Evolutionary conservation across 2,797 vertebrate species (phyloP), one percentile per base, ranked within the genome.

Genomic region (Uromys caudimaculatus): DNA sequence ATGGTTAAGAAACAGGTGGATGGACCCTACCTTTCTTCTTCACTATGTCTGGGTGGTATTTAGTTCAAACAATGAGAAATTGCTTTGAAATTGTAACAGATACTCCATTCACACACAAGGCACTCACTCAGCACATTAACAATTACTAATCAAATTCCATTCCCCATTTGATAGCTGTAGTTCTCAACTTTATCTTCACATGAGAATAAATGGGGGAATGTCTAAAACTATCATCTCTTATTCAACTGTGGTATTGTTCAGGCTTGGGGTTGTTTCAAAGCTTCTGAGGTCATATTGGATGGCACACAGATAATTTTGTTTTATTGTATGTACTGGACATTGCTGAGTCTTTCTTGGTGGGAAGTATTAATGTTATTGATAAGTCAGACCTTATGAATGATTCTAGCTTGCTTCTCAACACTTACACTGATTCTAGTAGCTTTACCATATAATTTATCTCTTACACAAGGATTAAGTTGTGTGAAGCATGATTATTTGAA

Each of bases 51-150:
- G 27, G 1, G 7, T 89, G 35, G 9, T 1, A 32, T 86, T 60
- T 60, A 83, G 69, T 78, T 93, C 19, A 83, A 82, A 81, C 54
- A 78, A 60, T 86, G 82, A 87, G 17, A 89, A 93, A 71, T 54
- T 35, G 12, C 11, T 91, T 89, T 88, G 6, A 14, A 76, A 69
- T 82, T 91, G 13, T 60, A 83, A 41, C 35, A 85, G 62, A 71
- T 95, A 54, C 12, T 35, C 10, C n/a, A 5, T 78, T 77, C 58
- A 69, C 60, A 17, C 16, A 29, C 13, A 95, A 58, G 76, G 60
- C n/a, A 77, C 4, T 8, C 7, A 84, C 4, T 8, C 5, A 84
- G 23, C 44, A 73, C 23, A 89, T 93, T 27, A 56, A 82, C 67
- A 82, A 90, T 84, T 17, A 77, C 77, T 88, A 47, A 75, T 11